phyloP scores from a whole-genome alignment of 2,113 vertebrate genomes.

The Clarias gariepinus region DNA sequence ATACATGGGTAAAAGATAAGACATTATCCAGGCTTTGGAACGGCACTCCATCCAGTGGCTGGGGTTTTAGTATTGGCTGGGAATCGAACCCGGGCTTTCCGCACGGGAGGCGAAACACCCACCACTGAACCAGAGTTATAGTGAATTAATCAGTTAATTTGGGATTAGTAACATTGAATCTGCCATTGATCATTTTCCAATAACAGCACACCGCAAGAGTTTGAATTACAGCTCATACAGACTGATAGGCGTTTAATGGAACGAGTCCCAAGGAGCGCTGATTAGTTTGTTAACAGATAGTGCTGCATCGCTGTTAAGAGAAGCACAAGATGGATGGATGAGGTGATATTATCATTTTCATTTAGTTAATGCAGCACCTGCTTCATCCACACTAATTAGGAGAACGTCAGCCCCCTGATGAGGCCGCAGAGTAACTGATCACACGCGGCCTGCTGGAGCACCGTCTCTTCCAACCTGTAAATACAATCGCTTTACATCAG shows the following conservation, averaged over 20 bases:
- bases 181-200: background rate
- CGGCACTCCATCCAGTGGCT: no score
- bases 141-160: background rate
- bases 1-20: no score
- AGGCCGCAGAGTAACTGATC: slow-evolving; percentile 2
- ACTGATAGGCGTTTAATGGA: slow-evolving; percentile 5
- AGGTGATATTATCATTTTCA: slow-evolving; percentile 1
- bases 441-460: slow-evolving; percentile 2
- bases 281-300: slow-evolving; percentile 22
- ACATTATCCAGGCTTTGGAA: no score
- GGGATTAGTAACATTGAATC: background rate
- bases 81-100: no score
- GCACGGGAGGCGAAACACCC: no score
- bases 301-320: background rate
- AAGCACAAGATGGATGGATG: background rate
- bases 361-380: slow-evolving; percentile 1
- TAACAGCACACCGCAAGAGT: background rate
- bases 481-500: background rate
- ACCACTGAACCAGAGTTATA: background rate
- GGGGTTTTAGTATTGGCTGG: no score
- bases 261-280: background rate
- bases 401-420: slow-evolving; percentile 25
- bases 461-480: background rate
- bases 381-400: slow-evolving; percentile 11
- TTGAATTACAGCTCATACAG: background rate